Evolutionary conservation across 1,140 invertebrate species (phyloP).

Genomic region (Hycleus phaleratus): DNA sequence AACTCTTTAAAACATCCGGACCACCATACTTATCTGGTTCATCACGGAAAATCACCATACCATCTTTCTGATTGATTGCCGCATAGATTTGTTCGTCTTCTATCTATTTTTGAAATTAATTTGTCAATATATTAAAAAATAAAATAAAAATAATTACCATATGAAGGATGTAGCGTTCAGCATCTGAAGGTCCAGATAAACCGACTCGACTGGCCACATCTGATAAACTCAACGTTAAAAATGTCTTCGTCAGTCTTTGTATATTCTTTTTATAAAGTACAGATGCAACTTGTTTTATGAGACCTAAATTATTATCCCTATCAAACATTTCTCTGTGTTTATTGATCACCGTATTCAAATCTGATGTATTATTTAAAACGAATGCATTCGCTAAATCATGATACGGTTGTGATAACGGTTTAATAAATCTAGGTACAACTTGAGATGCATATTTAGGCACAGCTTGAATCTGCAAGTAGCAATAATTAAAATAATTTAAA

Average conservation of each 20-base stretch:
- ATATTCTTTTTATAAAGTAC: constrained; percentile 95
- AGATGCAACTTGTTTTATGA: constrained; percentile 76
- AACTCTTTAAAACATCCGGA: constrained; percentile 71
- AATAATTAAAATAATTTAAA: too few relatives aligned
- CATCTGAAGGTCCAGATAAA: constrained; percentile 71
- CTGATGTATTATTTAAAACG: constrained; percentile 63
- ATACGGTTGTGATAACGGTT: constrained; percentile 86
- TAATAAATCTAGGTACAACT: constrained; percentile 82
- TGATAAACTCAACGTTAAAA: constrained; percentile 85
- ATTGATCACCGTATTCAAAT: constrained; percentile 59
- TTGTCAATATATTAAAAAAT: not conserved
- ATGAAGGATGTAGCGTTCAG: constrained; percentile 89
- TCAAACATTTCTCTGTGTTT: constrained; percentile 62
- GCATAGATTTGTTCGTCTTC: constrained; percentile 96
- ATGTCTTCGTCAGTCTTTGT: constrained; percentile 93
- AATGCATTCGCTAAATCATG: constrained; percentile 82
- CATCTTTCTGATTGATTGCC: constrained; percentile 95
- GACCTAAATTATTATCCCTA: constrained; percentile 78
- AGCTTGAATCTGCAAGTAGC: constrained; percentile 26
- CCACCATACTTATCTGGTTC: constrained; percentile 93
- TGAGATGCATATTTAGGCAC: constrained; percentile 89
- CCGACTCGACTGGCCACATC: constrained; percentile 91
- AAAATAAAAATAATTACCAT: constrained; percentile 59
- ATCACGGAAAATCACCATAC: constrained; percentile 95
- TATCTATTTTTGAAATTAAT: constrained; percentile 58